Evolutionary conservation across 2,797 vertebrate genomes (phyloP), one percentile per base, ranked within the genome.

Genomic region (Halcyon chelicuti): DNA sequence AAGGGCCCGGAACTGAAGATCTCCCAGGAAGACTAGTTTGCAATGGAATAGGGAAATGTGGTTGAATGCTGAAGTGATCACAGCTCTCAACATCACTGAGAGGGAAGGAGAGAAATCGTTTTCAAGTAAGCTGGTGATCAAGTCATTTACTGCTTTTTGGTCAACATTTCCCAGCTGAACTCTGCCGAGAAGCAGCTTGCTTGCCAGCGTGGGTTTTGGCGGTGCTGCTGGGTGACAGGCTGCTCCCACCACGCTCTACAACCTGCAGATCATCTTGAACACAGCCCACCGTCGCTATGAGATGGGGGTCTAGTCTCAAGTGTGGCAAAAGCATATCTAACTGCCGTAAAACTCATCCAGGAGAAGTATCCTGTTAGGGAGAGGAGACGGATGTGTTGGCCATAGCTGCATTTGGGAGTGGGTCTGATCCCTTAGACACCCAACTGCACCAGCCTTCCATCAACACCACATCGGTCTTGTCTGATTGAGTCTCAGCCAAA

Each of bases 261-360:
- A 0, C 57, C 39, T 42, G 35, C n/a, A 35, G 35, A 9, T 77
- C 25, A 8, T 14, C 66, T 28, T 10, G 29, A 29, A 7, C 1
- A 14, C 7, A 47, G n/a, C n/a, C 57, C 31, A 0, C 0, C 2
- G 2, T 0, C 15, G 20, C 1, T 33, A 1, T 11, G 23, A 29
- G 21, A 17, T 7, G 18, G 35, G 10, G 4, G 20, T 15, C 23
- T 68, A 13, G 39, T 39, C 66, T 55, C 7, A 16, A 8, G 19
- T 6, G 9, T 58, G 77, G 55, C 42, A 47, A 13, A 65, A 46
- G 31, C 63, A 25, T 25, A 33, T 33, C 42, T 31, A 58, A 3
- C n/a, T 39, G 39, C 25, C 16, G 21, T 28, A 58, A 11, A n/a
- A 37, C 22, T 55, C 3, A 1, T n/a, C 55, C 51, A 49, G 61